Evolutionary conservation across 2,113 vertebrate genomes (phyloP).

Genomic region (Leptobrachium leishanense): DNA sequence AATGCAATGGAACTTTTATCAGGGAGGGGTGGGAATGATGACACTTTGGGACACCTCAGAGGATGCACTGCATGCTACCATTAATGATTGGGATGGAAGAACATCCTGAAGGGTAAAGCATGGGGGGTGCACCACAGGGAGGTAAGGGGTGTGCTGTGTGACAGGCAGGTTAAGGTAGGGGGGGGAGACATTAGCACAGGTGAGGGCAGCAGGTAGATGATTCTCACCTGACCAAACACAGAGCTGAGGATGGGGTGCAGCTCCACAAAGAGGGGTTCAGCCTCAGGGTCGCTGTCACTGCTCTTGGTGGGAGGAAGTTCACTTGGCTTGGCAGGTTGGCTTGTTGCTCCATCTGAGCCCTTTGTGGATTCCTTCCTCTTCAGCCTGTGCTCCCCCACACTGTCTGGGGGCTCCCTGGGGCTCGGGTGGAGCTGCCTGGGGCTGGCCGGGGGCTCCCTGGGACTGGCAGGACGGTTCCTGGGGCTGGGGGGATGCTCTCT

Average conservation of each 20-base stretch:
- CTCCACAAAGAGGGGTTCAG: slow-evolving; percentile 75
- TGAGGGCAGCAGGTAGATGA: slow-evolving; percentile 11
- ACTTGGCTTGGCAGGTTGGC: not conserved
- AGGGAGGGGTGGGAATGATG: too few species aligned
- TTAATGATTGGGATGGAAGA: too few species aligned
- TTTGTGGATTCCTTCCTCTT: slow-evolving; percentile 29
- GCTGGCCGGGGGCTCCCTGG: slow-evolving; percentile 56
- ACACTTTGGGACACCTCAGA: too few species aligned
- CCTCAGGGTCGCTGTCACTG: slow-evolving; percentile 64
- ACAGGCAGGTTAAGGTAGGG: too few species aligned
- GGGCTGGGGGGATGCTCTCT: slow-evolving; percentile 21
- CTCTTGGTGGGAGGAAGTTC: slow-evolving; percentile 56
- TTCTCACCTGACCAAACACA: slow-evolving; percentile 93
- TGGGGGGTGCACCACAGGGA: too few species aligned
- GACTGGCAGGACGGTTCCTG: slow-evolving; percentile 47
- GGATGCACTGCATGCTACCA: too few species aligned
- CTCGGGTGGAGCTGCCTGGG: slow-evolving; percentile 55
- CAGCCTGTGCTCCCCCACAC: slow-evolving; percentile 48
- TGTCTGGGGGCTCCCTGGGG: slow-evolving; percentile 57
- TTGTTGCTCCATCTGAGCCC: slow-evolving; percentile 17
- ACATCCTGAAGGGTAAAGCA: too few species aligned
- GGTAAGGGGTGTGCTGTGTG: too few species aligned
- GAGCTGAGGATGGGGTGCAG: slow-evolving; percentile 88
- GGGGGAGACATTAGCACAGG: too few species aligned
- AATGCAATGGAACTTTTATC: too few species aligned